phyloP scores from a whole-genome alignment of 2,797 vertebrate species.

The Tenualosa ilisha region DNA sequence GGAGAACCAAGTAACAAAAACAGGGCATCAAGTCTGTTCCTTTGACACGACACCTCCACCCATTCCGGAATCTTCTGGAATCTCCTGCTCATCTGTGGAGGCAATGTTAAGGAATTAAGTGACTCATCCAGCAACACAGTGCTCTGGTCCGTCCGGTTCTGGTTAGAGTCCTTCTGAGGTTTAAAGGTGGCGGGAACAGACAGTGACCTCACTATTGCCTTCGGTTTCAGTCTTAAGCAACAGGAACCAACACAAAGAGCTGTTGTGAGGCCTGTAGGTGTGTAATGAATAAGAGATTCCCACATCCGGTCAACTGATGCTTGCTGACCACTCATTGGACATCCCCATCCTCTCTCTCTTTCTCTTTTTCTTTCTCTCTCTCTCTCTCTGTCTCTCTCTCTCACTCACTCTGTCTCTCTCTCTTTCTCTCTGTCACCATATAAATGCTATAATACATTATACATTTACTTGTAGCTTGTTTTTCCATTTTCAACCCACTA shows the following conservation, averaged over 20 bases:
- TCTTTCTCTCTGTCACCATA: neutral
- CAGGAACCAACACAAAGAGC: conserved; percentile 1
- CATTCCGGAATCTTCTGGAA: neutral
- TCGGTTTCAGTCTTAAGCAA: neutral
- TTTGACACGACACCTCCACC: neutral
- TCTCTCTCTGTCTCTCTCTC: neutral
- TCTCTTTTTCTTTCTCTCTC: conserved; percentile 19
- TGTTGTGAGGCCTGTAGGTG: neutral
- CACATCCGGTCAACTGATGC: neutral
- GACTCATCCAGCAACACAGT: neutral
- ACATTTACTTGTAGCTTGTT: neutral
- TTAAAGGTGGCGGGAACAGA: neutral
- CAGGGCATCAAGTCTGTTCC: neutral
- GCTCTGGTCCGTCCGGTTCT: neutral
- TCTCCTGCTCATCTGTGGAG: neutral
- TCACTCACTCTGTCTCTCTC: no score
- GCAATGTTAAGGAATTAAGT: neutral
- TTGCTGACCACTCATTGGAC: neutral
- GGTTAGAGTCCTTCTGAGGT: neutral
- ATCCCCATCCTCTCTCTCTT: neutral
- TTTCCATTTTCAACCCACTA: neutral
- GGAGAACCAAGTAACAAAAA: neutral
- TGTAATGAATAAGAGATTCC: neutral
- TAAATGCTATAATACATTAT: no score
- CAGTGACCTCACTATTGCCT: conserved; percentile 12